Conservation (phyloP, 2,888 invertebrate genomes). For the Chloromyia formosa region DNA sequence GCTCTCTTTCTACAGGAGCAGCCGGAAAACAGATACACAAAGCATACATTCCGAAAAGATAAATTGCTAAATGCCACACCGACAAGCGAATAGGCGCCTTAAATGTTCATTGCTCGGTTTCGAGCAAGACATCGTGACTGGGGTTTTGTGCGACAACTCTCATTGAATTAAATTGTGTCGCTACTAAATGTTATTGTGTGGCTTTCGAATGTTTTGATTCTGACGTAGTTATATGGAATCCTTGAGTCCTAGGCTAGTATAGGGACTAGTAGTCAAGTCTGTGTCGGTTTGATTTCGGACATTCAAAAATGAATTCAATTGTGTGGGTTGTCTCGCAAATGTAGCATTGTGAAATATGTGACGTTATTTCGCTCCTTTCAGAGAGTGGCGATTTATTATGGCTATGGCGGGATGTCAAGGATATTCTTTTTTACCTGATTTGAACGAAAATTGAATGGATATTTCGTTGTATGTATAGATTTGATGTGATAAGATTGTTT, state of each 20-base stretch:
- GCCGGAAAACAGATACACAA: not conserved
- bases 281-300: not conserved
- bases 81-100: constrained; percentile 17
- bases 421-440: too few relatives aligned
- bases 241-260: too few relatives aligned
- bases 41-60: constrained; percentile 3
- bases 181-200: constrained; percentile 22
- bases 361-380: too few relatives aligned
- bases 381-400: too few relatives aligned
- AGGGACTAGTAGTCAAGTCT: not conserved
- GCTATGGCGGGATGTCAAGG: too few relatives aligned
- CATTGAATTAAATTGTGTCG: constrained; percentile 31
- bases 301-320: constrained; percentile 15
- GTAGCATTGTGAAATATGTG: too few relatives aligned
- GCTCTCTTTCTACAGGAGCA: too few relatives aligned
- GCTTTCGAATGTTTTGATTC: not conserved
- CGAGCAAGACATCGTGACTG: constrained; percentile 18
- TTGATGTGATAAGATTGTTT: too few relatives aligned
- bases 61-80: not conserved
- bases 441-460: too few relatives aligned
- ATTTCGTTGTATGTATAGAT: too few relatives aligned
- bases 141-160: constrained; percentile 17
- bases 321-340: not conserved
- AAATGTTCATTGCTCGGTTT: constrained; percentile 19
- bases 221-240: not conserved